Base-by-base conservation (phyloP, 2,113 vertebrate species). In the Pholis gunnellus region DNA sequence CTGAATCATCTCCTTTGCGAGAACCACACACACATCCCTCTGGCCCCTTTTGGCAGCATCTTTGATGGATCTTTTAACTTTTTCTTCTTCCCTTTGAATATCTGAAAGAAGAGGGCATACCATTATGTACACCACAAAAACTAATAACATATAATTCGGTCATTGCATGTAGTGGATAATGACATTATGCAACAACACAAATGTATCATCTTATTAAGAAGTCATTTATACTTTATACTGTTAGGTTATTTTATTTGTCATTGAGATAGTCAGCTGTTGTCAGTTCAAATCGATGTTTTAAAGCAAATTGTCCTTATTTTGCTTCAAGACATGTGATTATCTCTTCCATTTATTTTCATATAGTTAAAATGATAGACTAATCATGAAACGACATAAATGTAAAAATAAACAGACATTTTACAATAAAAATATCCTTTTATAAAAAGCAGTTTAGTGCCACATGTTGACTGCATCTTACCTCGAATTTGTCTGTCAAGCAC, bases 11-110 rank as follows among this genome's bases (percentile, higher is more conserved):
- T 99, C 98, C 92, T 99, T 99, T 0, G 97, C 98, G 65, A 99
- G 89, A 72, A 99, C 87, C 44, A 98, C 93, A 70, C 98, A 99
- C 27, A 97, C 98, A 0, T 99, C 98, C 15, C 92, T 98, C 90
- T 99, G 96, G 29, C 97, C 97, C 85, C 98, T 99, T 75, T 97
- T 99, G 83, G 98, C 98, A 61, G 98, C 97, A 82, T 99, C 98
- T 93, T 98, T 99, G 75, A 99, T 96, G 0, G 98, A 99, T 46
- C 97, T 91, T 88, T 99, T 99, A 44, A 99, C 98, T 85, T 99
- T 99, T 83, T 99, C 98, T 93, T 99, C 94, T 91, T 99, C 98
- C 86, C 97, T 96, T 94, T 99, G 97, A 84, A 99, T 99, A 93
- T 99, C 98, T 99, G 88, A 18, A 81, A 89, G 4, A 79, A 79